Conservation (phyloP, 1,140 invertebrate species). For the Littorina saxatilis region DNA sequence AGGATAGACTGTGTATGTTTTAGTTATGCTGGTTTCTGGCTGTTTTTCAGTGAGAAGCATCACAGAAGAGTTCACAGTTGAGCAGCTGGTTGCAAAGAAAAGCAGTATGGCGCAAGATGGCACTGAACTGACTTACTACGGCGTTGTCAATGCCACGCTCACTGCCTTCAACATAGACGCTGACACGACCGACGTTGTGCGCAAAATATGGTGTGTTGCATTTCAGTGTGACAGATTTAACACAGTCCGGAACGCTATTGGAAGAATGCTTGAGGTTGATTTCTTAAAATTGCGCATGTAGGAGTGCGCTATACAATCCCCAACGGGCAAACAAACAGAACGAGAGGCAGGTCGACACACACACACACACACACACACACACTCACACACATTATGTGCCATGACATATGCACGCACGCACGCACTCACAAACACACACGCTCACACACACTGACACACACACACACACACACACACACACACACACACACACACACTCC, state of each 20-base stretch:
- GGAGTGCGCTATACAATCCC: neutral
- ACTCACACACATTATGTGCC: too few relatives aligned
- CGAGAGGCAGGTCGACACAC: too few relatives aligned
- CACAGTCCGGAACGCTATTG: too few relatives aligned
- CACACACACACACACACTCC: neutral
- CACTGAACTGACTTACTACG: neutral
- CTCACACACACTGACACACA: too few relatives aligned
- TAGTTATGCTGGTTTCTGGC: too few relatives aligned
- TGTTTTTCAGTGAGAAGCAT: constrained; percentile 12
- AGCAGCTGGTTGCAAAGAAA: neutral
- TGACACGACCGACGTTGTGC: constrained; percentile 13
- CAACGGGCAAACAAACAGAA: neutral
- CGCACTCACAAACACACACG: too few relatives aligned
- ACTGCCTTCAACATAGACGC: constrained; percentile 37
- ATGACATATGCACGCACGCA: too few relatives aligned
- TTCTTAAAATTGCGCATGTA: too few relatives aligned
- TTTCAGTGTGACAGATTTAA: too few relatives aligned
- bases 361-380: neutral
- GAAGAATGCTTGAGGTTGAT: too few relatives aligned
- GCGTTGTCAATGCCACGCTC: constrained; percentile 11
- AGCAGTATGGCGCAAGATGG: neutral
- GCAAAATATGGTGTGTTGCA: constrained; percentile 38
- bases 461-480: neutral
- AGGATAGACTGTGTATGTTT: too few relatives aligned
- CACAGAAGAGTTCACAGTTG: constrained; percentile 23